Percentiles rank a stretch among this genome's conserved stretches.
Conservation (phyloP, 2,888 invertebrate genomes). For the Hetaerina titia region DNA sequence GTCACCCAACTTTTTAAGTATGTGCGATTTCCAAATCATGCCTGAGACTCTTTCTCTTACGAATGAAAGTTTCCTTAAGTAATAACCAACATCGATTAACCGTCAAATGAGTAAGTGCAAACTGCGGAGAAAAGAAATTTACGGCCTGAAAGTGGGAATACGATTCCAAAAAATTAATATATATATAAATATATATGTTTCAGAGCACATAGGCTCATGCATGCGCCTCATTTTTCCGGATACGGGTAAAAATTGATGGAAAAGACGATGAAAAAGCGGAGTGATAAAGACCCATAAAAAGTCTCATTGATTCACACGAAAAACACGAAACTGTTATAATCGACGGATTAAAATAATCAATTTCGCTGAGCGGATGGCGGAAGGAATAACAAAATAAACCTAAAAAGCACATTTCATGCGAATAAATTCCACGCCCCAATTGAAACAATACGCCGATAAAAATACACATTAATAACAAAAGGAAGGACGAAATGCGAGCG, state of each 20-base stretch:
- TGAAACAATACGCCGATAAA: not conserved
- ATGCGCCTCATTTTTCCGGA: not conserved
- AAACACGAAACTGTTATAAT: not conserved
- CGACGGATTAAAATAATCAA: not conserved
- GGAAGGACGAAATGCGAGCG: not conserved
- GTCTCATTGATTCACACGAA: too few relatives aligned
- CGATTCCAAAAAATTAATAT: too few relatives aligned
- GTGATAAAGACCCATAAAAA: not conserved
- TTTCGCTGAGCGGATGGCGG: not conserved
- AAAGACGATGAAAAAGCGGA: not conserved
- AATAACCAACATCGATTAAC: too few relatives aligned
- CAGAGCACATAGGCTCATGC: not conserved
- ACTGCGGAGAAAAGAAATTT: too few relatives aligned
- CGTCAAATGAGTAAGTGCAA: too few relatives aligned
- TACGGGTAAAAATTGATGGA: not conserved
- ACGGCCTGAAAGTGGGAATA: too few relatives aligned
- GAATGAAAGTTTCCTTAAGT: too few relatives aligned
- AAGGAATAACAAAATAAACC: not conserved
- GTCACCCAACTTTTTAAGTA: too few relatives aligned
- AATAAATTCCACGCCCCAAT: not conserved
- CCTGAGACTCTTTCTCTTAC: too few relatives aligned
- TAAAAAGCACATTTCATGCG: not conserved
- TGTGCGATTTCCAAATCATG: too few relatives aligned
- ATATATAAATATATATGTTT: too few relatives aligned
- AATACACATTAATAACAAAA: not conserved